These are phyloP conservation scores for Abrostola tripartita DNA, from an alignment of 2,888 invertebrate genomes.

Conservation along the genomic window DNA sequence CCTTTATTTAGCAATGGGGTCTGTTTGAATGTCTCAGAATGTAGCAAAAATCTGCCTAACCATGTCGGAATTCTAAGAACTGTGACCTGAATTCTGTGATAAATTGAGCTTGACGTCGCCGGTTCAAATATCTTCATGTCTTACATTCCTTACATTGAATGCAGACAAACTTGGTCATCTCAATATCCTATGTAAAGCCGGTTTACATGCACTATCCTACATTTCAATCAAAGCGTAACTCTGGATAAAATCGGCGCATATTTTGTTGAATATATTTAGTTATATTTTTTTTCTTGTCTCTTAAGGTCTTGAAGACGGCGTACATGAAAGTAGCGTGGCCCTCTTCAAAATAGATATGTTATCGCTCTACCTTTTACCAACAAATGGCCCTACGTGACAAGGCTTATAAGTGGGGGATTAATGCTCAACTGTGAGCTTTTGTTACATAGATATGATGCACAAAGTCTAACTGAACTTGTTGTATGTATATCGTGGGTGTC, in stretches of 20 bases:
- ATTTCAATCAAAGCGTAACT: not conserved
- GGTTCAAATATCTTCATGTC: constrained; percentile 16
- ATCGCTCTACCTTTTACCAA: not conserved
- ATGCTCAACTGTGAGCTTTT: not conserved
- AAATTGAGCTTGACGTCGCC: not conserved
- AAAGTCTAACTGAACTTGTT: not conserved
- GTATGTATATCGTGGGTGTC: not conserved
- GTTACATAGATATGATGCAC: no score
- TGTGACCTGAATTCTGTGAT: constrained; percentile 10
- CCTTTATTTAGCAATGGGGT: no score
- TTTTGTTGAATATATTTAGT: no score
- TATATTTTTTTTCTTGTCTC: no score
- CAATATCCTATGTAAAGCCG: constrained; percentile 10
- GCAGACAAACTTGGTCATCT: not conserved
- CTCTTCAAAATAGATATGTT: constrained; percentile 1
- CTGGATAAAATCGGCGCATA: no score
- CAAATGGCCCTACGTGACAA: not conserved
- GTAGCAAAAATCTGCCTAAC: constrained; percentile 8
- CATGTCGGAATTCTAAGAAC: constrained; percentile 20
- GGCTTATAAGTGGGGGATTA: not conserved
- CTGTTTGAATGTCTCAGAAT: not conserved
- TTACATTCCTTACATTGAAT: constrained; percentile 16
- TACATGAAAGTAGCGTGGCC: not conserved
- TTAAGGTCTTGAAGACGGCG: no score
- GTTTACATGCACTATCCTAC: constrained; percentile 2